Percentiles rank a stretch among this genome's conserved stretches.
Conservation (phyloP, 2,113 vertebrate genomes). For the Phylloscopus whistleri region DNA sequence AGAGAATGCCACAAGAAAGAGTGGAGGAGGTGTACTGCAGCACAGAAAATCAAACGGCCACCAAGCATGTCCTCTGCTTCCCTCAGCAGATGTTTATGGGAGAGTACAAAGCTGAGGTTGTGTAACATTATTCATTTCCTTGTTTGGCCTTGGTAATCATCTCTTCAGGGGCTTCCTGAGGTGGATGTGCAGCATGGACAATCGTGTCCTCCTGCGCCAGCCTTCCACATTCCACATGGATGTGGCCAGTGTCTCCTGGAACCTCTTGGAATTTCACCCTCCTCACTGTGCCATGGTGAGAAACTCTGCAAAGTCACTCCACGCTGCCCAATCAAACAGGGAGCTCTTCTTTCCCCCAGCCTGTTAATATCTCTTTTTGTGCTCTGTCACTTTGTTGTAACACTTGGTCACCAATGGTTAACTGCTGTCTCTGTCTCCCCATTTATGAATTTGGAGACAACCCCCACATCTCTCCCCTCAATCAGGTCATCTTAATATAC, state of each 20-base stretch:
- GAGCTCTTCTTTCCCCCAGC: not conserved
- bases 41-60: not conserved
- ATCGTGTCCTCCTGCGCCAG: not conserved
- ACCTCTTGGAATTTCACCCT: not conserved
- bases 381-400: not conserved
- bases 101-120: not conserved
- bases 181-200: not conserved
- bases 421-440: not conserved
- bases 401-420: not conserved
- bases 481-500: not conserved
- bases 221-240: not conserved
- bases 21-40: not conserved
- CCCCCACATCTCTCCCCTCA: not conserved
- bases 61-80: not conserved
- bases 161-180: conserved; percentile 8
- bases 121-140: conserved; percentile 13
- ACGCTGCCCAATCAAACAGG: not conserved
- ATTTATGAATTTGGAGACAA: not conserved
- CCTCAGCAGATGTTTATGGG: not conserved
- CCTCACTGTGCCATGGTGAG: not conserved
- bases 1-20: not conserved
- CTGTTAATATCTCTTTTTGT: not conserved
- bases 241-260: not conserved
- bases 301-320: not conserved
- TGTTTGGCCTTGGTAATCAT: not conserved